Conservation (phyloP, 2,888 invertebrate species). For the Mycalesis mineus region DNA sequence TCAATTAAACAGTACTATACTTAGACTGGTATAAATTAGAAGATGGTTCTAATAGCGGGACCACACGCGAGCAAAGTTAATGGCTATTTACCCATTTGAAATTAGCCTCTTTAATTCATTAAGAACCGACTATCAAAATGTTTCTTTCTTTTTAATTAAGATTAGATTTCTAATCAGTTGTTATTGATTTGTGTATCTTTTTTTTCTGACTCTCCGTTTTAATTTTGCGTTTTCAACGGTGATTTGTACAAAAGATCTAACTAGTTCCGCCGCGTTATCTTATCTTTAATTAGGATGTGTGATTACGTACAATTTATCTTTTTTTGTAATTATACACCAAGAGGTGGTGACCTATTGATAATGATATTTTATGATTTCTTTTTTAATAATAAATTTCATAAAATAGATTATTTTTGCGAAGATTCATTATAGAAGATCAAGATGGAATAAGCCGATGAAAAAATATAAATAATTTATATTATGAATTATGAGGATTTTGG, state of each 20-base stretch:
- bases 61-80: constrained; percentile 56
- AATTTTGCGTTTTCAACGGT: not conserved
- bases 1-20: constrained; percentile 36
- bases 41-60: constrained; percentile 57
- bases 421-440: no score
- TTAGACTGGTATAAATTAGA: constrained; percentile 53
- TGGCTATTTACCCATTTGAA: constrained; percentile 26
- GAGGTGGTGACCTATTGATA: not conserved
- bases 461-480: no score
- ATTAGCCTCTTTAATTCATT: constrained; percentile 33
- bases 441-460: no score
- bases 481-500: no score
- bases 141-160: constrained; percentile 13
- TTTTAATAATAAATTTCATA: no score
- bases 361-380: no score
- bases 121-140: constrained; percentile 20
- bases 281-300: not conserved
- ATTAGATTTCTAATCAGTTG: constrained; percentile 18
- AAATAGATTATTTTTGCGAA: no score
- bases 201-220: not conserved
- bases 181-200: constrained; percentile 10
- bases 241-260: not conserved
- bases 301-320: not conserved
- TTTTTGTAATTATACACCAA: not conserved
- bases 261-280: not conserved